phyloP scores from a whole-genome alignment of 2,888 invertebrate species.

The Lasioglossum morio region DNA sequence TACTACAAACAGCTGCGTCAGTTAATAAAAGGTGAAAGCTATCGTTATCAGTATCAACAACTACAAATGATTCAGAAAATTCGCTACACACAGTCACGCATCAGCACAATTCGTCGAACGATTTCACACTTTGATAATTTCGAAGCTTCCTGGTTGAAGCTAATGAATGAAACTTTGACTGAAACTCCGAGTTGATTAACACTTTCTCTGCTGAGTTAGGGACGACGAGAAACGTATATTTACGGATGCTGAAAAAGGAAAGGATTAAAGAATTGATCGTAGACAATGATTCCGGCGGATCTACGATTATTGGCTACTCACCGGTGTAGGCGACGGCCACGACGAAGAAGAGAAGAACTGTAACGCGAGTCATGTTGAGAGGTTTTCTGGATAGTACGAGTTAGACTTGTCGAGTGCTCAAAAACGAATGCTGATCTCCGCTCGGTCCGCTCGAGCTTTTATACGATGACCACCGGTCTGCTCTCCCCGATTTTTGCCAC shows the following conservation, averaged over 20 bases:
- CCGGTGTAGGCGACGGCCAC: slow-evolving; percentile 44
- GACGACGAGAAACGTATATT: too few relatives aligned
- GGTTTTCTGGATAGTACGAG: neutral
- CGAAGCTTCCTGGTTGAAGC: neutral
- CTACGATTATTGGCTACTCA: slow-evolving; percentile 42
- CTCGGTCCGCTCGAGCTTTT: slow-evolving; percentile 38
- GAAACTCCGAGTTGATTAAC: neutral
- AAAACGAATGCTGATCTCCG: slow-evolving; percentile 23
- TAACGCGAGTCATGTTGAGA: slow-evolving; percentile 49
- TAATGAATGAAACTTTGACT: neutral
- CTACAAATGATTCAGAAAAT: neutral
- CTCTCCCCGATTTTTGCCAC: slow-evolving; percentile 24
- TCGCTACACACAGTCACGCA: neutral
- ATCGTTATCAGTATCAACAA: neutral
- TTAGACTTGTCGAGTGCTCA: neutral
- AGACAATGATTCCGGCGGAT: neutral
- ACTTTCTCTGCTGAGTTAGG: too few relatives aligned
- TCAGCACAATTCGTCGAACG: neutral
- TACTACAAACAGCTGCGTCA: neutral
- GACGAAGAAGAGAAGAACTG: slow-evolving; percentile 44
- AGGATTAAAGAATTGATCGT: neutral
- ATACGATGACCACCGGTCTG: slow-evolving; percentile 39
- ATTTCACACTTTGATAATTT: neutral
- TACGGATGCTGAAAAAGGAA: too few relatives aligned
- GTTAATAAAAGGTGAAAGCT: neutral